Evolutionary conservation across 2,888 invertebrate genomes (phyloP).

Genomic region (Beris morrisii): DNA sequence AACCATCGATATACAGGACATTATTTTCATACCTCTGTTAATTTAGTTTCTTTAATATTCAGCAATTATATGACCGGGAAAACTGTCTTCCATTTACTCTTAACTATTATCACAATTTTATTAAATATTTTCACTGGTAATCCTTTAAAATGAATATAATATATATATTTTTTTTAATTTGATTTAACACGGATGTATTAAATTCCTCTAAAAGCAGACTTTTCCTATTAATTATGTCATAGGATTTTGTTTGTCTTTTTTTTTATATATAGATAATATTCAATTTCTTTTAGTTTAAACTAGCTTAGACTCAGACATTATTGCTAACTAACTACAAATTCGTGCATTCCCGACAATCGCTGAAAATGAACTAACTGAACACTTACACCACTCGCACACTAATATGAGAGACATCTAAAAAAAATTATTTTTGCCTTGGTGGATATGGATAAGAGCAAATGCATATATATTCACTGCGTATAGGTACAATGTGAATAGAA

Average conservation of each 20-base stretch:
- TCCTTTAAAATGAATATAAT: slow-evolving; percentile 1
- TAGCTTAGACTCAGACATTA: slow-evolving; percentile 41
- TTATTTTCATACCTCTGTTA: too few species aligned
- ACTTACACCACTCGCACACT: slow-evolving; percentile 1
- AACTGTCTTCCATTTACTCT: neutral
- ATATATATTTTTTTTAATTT: neutral
- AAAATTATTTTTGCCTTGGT: too few species aligned
- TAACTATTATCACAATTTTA: slow-evolving; percentile 34
- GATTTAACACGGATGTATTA: neutral
- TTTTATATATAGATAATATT: slow-evolving; percentile 1
- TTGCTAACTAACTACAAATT: slow-evolving; percentile 41
- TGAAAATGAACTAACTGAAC: slow-evolving; percentile 41
- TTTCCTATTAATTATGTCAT: slow-evolving; percentile 25
- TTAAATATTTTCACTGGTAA: slow-evolving; percentile 16
- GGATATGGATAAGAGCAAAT: too few species aligned
- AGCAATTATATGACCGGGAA: too few species aligned
- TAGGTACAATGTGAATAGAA: neutral
- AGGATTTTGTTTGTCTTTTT: slow-evolving; percentile 16
- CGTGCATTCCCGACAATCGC: slow-evolving; percentile 43
- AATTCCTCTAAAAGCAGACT: neutral
- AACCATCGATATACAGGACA: too few species aligned
- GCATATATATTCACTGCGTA: too few species aligned
- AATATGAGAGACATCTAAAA: neutral
- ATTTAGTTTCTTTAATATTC: too few species aligned
- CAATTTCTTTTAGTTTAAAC: slow-evolving; percentile 31